Evolutionary conservation across 37 sponge, comb jelly and placozoan species (phyloP).

Genomic region (Agelas oroides): DNA sequence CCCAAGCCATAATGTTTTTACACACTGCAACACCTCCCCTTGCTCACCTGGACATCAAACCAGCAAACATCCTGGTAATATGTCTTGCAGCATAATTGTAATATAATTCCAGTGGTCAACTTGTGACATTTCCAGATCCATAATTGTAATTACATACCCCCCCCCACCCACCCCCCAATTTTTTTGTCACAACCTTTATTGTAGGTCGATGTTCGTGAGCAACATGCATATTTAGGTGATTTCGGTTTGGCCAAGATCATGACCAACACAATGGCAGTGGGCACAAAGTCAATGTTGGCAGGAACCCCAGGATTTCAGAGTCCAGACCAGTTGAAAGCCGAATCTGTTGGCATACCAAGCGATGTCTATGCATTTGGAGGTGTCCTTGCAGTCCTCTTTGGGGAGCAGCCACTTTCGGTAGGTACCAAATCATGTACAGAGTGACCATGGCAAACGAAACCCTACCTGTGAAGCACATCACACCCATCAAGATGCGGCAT

Average conservation of each 20-base stretch:
- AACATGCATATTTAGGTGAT: background rate
- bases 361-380: constrained; percentile 22
- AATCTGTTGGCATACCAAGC: background rate
- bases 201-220: background rate
- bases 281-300: constrained; percentile 31
- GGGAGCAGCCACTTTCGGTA: background rate
- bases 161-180: too few relatives aligned
- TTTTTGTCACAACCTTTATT: too few relatives aligned
- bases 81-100: too few relatives aligned
- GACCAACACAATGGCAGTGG: background rate
- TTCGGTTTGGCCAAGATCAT: background rate
- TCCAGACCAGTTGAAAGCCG: background rate
- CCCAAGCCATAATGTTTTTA: background rate
- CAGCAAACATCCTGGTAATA: constrained; percentile 11
- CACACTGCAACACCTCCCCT: background rate
- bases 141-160: too few relatives aligned
- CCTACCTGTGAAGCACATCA: too few relatives aligned
- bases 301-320: constrained; percentile 8
- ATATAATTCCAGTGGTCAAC: too few relatives aligned
- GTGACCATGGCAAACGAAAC: background rate
- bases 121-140: too few relatives aligned
- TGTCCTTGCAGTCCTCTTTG: background rate
- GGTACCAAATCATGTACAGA: constrained; percentile 1
- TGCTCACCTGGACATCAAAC: constrained; percentile 17
- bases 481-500: too few relatives aligned